A percentile compares a stretch with the other conserved stretches of the same genome.
These are phyloP conservation scores for Dastarcus helophoroides DNA, from an alignment of 2,888 invertebrate genomes.

Conservation along the genomic window DNA sequence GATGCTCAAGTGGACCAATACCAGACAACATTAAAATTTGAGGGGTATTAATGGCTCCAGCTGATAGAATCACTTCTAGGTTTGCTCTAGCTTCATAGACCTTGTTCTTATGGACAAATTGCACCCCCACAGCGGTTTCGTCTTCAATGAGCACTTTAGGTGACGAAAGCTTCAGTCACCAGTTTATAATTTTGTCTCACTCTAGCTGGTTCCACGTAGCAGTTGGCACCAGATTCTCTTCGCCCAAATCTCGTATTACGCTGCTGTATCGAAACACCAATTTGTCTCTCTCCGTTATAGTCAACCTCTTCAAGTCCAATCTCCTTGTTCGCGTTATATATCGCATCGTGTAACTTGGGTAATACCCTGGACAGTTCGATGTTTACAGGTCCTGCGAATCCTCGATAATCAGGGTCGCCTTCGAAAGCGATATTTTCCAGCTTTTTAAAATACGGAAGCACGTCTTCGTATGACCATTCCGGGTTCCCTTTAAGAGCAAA, in stretches of 20 bases:
- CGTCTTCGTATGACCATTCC: conserved; percentile 63
- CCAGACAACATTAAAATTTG: conserved; percentile 60
- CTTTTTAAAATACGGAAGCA: conserved; percentile 38
- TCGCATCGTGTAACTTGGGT: conserved; percentile 52
- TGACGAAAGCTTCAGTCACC: conserved; percentile 44
- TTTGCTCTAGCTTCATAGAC: conserved; percentile 32
- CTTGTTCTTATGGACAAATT: conserved; percentile 29
- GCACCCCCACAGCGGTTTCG: conserved; percentile 38
- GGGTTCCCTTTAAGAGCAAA: conserved; percentile 57
- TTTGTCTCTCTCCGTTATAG: conserved; percentile 30
- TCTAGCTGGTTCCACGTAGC: conserved; percentile 46
- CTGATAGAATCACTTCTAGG: conserved; percentile 53
- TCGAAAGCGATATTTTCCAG: conserved; percentile 46
- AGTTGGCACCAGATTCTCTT: conserved; percentile 45
- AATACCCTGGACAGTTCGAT: too few relatives aligned
- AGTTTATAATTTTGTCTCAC: conserved; percentile 47
- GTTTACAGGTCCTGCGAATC: conserved; percentile 57
- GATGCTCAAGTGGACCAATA: conserved; percentile 45
- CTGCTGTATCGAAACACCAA: conserved; percentile 24
- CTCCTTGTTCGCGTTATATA: conserved; percentile 48
- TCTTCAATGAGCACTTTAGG: conserved; percentile 42
- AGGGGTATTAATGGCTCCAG: conserved; percentile 54
- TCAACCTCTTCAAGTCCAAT: conserved; percentile 45
- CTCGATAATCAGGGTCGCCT: conserved; percentile 42
- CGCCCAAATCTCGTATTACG: conserved; percentile 13